Evolutionary conservation across 2,113 vertebrate genomes (phyloP).

Genomic region (Verasper variegatus): DNA sequence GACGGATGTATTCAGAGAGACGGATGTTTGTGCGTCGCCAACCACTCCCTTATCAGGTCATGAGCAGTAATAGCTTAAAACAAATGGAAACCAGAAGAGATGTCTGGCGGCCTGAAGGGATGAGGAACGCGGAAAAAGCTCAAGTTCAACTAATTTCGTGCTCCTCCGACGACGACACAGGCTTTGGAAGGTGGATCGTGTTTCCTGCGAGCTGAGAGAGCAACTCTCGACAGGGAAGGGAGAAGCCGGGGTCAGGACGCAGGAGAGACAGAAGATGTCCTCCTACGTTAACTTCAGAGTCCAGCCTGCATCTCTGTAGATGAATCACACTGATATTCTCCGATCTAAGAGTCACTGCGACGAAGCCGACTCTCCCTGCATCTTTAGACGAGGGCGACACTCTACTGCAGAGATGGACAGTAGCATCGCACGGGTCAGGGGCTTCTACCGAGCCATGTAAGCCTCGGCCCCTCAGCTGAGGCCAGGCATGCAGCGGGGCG

Average conservation of each 20-base stretch:
- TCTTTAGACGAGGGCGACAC: conserved; percentile 14
- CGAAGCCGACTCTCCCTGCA: not conserved
- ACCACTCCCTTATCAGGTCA: conserved; percentile 77
- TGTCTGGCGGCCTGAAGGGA: conserved; percentile 57
- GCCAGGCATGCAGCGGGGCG: conserved; percentile 51
- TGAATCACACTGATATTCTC: not conserved
- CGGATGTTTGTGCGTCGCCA: conserved; percentile 73
- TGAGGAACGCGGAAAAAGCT: conserved; percentile 53
- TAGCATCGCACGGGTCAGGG: conserved; percentile 61
- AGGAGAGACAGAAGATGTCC: conserved; percentile 37
- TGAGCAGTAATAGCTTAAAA: conserved; percentile 68
- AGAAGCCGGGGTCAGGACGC: conserved; percentile 44
- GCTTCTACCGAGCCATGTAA: conserved; percentile 60
- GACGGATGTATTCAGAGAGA: conserved; percentile 72
- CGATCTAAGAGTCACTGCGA: not conserved
- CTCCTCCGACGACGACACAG: conserved; percentile 30
- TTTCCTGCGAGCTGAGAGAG: conserved; percentile 55
- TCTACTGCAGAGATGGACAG: conserved; percentile 53
- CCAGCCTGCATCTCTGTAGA: not conserved
- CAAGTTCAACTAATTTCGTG: conserved; percentile 60
- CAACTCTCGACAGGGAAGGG: conserved; percentile 35
- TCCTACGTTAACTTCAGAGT: conserved; percentile 18
- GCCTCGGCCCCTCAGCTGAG: conserved; percentile 47
- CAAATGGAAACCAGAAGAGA: conserved; percentile 80
- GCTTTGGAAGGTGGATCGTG: conserved; percentile 44